Evolutionary conservation across 2,888 invertebrate species (phyloP), one percentile per base, ranked within the genome.

Genomic region (Corbicula japonica): DNA sequence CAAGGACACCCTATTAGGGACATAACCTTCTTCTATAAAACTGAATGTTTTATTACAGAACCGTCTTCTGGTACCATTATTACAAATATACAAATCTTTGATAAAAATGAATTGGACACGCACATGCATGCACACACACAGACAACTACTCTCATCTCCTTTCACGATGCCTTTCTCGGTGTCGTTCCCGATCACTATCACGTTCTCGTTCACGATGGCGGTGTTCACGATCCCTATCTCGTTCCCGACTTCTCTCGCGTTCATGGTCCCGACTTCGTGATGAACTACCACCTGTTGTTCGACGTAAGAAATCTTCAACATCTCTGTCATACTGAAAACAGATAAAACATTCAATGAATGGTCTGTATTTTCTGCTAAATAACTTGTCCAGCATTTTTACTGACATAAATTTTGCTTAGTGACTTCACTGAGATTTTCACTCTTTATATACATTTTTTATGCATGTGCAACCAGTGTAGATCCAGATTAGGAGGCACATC

Each of bases 231-330:
- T 86, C 83, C 35, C 87, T 65, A 18, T 86, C 86, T 30, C 87
- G 56, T 23, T 88, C 88, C 1, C 89, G 76, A 58, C 87, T 88
- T 5, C 89, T 28, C 26, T 87, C 88, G 8, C 87, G 80, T 21
- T 88, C 88, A 48, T 85, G 86, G 23, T 86, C 85, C 2, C 85
- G 77, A 38, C 78, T 71, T 12, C 85, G 66, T 21, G 83, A 72
- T 32, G 85, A 83, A 6, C 58, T 21, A 15, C 74, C 72, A 32
- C 88, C 88, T 50, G 92, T 88, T 15, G 97, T 97, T 91, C 97
- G 95, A 95, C 97, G 96, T 76, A 97, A 94, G 94, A 97, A 97
- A 92, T 97, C 97, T 93, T 97, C 96, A 30, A 97, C 97, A 74
- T 97, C 97, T 63, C 97, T 95, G 93, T 98, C 98, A 93, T 98